Base-by-base conservation (phyloP, 1,140 invertebrate genomes). In the Drosophila subpulchrella region DNA sequence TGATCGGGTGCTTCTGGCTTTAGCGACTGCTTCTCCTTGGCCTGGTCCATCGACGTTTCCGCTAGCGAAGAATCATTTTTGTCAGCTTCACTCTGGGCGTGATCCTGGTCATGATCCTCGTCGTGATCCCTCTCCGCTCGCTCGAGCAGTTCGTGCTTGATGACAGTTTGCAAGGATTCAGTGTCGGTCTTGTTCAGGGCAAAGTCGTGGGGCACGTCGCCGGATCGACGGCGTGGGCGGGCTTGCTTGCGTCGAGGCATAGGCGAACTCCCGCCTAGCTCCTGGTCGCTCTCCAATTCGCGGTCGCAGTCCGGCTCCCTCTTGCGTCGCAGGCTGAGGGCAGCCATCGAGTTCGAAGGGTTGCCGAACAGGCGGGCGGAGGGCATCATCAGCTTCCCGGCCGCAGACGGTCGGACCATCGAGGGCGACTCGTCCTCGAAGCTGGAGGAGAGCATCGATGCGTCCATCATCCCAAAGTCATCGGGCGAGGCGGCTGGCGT, bases 191-290 rank as follows among this genome's bases (percentile, higher is more conserved):
- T 85, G 53, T 46, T 78, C 1, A 85, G 70, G 53, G 72, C 76
- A 71, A 89, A 89, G 70, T 89, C 95, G 5, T 95, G 94, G 3
- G 94, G 93, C 71, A 94, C 92, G 76, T 97, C 97, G 0, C 96
- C 96, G 0, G 96, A 97, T 76, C 97, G 94, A 74, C 97, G 93
- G 20, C 97, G 92, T 3, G 97, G 97, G 12, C 97, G 93, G 1
- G 97, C 97, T 92, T 97, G 95, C 81, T 97, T 97, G 38, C 96
- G 93, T 32, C 96, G 93, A 1, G 96, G 96, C 80, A 96, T 93
- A 0, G 96, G 96, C 20, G 96, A 97, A 42, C 94, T 94, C 57
- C 95, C 76, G 0, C 78, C 77, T 32, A 89, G 27, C 51, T 91
- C 86, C 42, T 90, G 90, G 51, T 91, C 91, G 44, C 89, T 91